These are phyloP conservation scores for Zele albiditarsus DNA, from an alignment of 2,888 invertebrate species.

Conservation along the genomic window DNA sequence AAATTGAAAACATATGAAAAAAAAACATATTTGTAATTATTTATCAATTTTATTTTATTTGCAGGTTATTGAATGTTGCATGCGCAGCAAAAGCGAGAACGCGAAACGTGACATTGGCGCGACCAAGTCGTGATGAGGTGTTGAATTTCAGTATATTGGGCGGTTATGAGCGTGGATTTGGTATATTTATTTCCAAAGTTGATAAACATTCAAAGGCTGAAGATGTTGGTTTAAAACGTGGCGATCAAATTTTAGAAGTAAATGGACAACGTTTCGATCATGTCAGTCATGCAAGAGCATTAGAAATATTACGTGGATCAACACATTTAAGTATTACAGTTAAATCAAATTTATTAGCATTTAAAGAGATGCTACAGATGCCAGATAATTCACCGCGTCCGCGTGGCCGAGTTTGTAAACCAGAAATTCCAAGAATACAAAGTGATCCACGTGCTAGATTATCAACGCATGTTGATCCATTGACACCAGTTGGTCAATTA, in stretches of 20 bases:
- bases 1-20: neutral
- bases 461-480: conserved; percentile 83
- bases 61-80: conserved; percentile 90
- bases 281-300: conserved; percentile 91
- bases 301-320: conserved; percentile 93
- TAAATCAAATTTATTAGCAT: conserved; percentile 92
- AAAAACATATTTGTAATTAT: conserved; percentile 15
- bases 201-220: conserved; percentile 95
- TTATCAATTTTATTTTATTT: conserved; percentile 61
- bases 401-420: conserved; percentile 75
- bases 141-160: conserved; percentile 95
- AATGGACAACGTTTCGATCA: conserved; percentile 98
- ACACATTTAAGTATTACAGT: conserved; percentile 97
- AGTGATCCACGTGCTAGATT: conserved; percentile 82
- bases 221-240: conserved; percentile 95
- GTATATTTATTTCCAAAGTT: conserved; percentile 96
- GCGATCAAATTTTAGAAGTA: conserved; percentile 98
- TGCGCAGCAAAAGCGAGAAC: conserved; percentile 97
- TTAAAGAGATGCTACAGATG: conserved; percentile 82
- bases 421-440: conserved; percentile 74
- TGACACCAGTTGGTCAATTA: conserved; percentile 63
- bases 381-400: conserved; percentile 89
- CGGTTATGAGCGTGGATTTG: conserved; percentile 92
- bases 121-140: conserved; percentile 94
- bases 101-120: conserved; percentile 91